Percentiles rank a stretch among this genome's conserved stretches.
Conservation (phyloP, 2,797 vertebrate species). For the Acrocephalus scirpaceus region DNA sequence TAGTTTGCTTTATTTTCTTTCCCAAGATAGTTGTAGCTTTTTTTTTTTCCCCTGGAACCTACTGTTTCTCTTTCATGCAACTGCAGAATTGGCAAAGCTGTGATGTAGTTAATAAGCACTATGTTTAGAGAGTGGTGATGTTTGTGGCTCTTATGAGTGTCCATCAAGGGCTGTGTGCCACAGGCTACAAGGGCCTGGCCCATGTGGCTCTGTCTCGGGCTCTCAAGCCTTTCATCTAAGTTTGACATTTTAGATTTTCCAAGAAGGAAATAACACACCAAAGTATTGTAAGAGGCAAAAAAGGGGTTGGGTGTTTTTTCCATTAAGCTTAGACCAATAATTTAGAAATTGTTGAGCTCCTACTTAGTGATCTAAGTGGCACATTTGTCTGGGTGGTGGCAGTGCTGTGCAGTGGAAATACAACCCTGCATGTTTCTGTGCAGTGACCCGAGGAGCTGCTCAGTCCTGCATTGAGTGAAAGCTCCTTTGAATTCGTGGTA, state of each 20-base stretch:
- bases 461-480: neutral
- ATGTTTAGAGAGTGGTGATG: neutral
- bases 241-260: neutral
- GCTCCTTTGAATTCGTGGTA: neutral
- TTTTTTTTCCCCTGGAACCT: neutral
- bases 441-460: neutral
- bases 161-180: neutral
- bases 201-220: fast-evolving
- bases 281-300: neutral
- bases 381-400: neutral
- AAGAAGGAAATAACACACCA: neutral
- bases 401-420: neutral
- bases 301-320: neutral
- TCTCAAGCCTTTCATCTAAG: neutral
- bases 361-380: neutral
- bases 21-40: neutral
- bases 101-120: too few relatives aligned
- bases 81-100: neutral
- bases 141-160: neutral
- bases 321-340: neutral
- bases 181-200: neutral
- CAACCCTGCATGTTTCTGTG: fast-evolving
- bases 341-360: neutral
- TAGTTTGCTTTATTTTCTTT: neutral
- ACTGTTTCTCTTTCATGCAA: neutral